Evolutionary conservation across 2,888 invertebrate species (phyloP), one percentile per base, ranked within the genome.

Genomic region (Latheticus oryzae): DNA sequence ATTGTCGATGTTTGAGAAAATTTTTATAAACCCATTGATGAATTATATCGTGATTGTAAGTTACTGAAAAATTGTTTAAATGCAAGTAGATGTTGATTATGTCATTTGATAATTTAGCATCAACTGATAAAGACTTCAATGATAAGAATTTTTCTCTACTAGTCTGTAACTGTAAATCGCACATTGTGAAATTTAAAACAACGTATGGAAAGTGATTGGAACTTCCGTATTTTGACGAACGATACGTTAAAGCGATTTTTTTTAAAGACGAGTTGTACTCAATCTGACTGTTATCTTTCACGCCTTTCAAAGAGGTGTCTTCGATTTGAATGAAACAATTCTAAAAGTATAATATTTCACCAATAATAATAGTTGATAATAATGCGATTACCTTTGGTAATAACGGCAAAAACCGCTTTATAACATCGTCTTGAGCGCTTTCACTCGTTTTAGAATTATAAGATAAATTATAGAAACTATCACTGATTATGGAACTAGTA

Each of bases 361-460:
- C n/a, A n/a, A n/a, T n/a, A n/a, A n/a, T n/a, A n/a, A n/a, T n/a
- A n/a, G n/a, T n/a, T n/a, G n/a, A n/a, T n/a, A n/a, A n/a, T n/a
- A n/a, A n/a, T n/a, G n/a, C n/a, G n/a, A n/a, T n/a, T 77, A 88
- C 89, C 84, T 91, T 92, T 79, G 92, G 92, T 81, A 92, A 86
- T 62, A 91, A 84, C 15, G 92, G 91, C 12, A 88, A 84, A 59
- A 91, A 78, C 73, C 88, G 84, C 24, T 84, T 81, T 70, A 87
- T 84, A 47, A 86, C 74, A 48, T 85, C 83, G 61, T 79, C 79
- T 50, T 73, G 65, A 53, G 80, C 81, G 79, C 43, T 65, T 42
- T 79, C 37, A 80, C 63, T 50, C 7, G 30, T 56, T 23, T 38
- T 43, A 17, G 42, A 50, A 30, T 79, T 43, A 65, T 81, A 80